These are phyloP conservation scores for Epinephelus cyanopodus DNA, from an alignment of 2,113 vertebrate species.

Conservation along the genomic window DNA sequence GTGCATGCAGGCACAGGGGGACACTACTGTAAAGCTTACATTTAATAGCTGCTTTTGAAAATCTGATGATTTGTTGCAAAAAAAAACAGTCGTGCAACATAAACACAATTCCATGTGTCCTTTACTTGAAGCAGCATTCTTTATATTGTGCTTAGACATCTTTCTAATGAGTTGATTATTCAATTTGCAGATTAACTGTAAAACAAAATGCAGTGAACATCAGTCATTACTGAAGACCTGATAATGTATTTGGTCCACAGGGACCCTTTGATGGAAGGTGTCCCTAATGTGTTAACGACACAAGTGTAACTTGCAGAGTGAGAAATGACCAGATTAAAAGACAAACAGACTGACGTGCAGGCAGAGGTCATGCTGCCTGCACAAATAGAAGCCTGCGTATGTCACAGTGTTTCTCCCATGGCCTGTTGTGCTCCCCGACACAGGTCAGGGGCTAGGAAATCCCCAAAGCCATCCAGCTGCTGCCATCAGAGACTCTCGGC, in stretches of 20 bases:
- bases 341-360: slow-evolving; percentile 53
- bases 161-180: neutral
- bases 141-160: neutral
- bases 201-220: neutral
- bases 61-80: neutral
- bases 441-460: slow-evolving; percentile 73
- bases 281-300: slow-evolving; percentile 2
- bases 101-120: neutral
- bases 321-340: slow-evolving; percentile 42
- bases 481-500: slow-evolving; percentile 79
- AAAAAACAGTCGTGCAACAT: slow-evolving; percentile 2
- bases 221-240: neutral
- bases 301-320: slow-evolving; percentile 35
- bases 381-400: slow-evolving; percentile 14
- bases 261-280: slow-evolving; percentile 4
- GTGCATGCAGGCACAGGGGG: slow-evolving; percentile 20
- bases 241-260: slow-evolving; percentile 4
- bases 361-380: slow-evolving; percentile 50
- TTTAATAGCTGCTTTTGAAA: slow-evolving; percentile 23
- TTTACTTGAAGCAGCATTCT: neutral
- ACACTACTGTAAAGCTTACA: slow-evolving; percentile 3
- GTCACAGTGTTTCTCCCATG: slow-evolving; percentile 62
- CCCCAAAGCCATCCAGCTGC: slow-evolving; percentile 75
- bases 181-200: slow-evolving; percentile 4
- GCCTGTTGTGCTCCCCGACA: slow-evolving; percentile 58